These are phyloP conservation scores for Diploscapter pachys DNA, from an alignment of 1,140 invertebrate genomes.

Conservation along the genomic window DNA sequence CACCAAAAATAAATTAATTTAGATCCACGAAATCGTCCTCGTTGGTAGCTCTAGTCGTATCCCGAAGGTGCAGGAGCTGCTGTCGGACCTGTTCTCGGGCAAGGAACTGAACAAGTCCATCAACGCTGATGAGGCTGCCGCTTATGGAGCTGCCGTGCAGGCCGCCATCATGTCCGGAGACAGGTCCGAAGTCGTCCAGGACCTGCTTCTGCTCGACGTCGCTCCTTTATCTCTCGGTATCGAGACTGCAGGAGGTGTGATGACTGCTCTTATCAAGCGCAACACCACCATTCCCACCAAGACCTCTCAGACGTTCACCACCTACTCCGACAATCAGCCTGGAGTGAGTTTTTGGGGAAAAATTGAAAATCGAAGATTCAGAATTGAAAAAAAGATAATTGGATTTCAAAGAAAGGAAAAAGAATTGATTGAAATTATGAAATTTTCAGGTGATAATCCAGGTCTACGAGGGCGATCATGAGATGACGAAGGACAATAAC, in stretches of 20 bases:
- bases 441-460: slow-evolving; percentile 61
- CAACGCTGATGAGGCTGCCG: slow-evolving; percentile 63
- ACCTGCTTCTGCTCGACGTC: slow-evolving; percentile 85
- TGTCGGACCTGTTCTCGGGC: slow-evolving; percentile 75
- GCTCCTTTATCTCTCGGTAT: slow-evolving; percentile 91
- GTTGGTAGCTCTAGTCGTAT: slow-evolving; percentile 94
- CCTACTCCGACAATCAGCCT: slow-evolving; percentile 69
- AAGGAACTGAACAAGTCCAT: slow-evolving; percentile 89
- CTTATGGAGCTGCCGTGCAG: slow-evolving; percentile 61
- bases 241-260: slow-evolving; percentile 93
- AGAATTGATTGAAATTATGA: slow-evolving; percentile 67
- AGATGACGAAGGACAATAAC: slow-evolving; percentile 69
- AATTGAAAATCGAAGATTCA: no score
- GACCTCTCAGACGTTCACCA: slow-evolving; percentile 92
- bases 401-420: slow-evolving; percentile 52
- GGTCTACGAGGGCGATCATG: slow-evolving; percentile 66
- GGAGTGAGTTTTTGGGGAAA: not conserved
- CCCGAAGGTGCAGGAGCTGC: slow-evolving; percentile 83
- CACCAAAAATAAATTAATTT: no score
- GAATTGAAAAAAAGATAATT: no score
- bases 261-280: slow-evolving; percentile 83
- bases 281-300: slow-evolving; percentile 95
- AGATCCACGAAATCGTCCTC: slow-evolving; percentile 71
- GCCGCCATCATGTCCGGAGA: slow-evolving; percentile 82
- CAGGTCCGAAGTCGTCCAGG: slow-evolving; percentile 85